These are phyloP conservation scores for Orientallactaga sibirica DNA, from an alignment of 2,797 vertebrate genomes.

Conservation along the genomic window DNA sequence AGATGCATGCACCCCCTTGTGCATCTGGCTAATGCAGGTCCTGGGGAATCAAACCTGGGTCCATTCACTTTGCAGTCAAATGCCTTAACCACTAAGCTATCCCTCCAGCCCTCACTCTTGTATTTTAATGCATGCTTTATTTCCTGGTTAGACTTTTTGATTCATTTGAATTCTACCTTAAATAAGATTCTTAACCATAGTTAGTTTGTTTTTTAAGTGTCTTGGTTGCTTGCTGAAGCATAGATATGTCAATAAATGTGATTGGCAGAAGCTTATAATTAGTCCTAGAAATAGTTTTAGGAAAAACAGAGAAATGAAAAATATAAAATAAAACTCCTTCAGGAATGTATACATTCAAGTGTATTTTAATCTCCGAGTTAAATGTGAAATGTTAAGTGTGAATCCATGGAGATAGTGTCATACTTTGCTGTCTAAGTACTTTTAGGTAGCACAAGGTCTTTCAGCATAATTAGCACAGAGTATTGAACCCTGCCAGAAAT, in stretches of 20 bases:
- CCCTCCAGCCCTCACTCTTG: not conserved
- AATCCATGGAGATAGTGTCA: slow-evolving; percentile 75
- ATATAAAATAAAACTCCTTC: slow-evolving; percentile 32
- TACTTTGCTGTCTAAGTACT: slow-evolving; percentile 84
- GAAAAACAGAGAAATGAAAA: not conserved
- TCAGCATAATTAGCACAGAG: slow-evolving; percentile 89
- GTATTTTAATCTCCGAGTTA: slow-evolving; percentile 73
- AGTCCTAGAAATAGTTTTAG: slow-evolving; percentile 41
- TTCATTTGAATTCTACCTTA: slow-evolving; percentile 1
- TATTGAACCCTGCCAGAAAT: slow-evolving; percentile 91
- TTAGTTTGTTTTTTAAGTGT: not conserved
- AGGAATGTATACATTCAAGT: slow-evolving; percentile 55
- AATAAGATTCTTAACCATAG: slow-evolving; percentile 1
- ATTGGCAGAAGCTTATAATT: slow-evolving; percentile 55
- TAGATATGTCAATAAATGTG: slow-evolving; percentile 26
- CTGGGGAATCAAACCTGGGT: too few species aligned
- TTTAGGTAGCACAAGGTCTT: slow-evolving; percentile 88
- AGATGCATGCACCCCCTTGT: too few species aligned
- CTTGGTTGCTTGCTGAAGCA: slow-evolving; percentile 13
- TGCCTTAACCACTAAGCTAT: too few species aligned
- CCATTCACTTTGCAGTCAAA: too few species aligned
- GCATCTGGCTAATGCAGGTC: too few species aligned
- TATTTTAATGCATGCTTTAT: not conserved
- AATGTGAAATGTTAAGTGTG: slow-evolving; percentile 80
- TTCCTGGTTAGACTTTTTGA: not conserved